Evolutionary conservation across 2,797 vertebrate species (phyloP).

Genomic region (Hozukius guyotensis): DNA sequence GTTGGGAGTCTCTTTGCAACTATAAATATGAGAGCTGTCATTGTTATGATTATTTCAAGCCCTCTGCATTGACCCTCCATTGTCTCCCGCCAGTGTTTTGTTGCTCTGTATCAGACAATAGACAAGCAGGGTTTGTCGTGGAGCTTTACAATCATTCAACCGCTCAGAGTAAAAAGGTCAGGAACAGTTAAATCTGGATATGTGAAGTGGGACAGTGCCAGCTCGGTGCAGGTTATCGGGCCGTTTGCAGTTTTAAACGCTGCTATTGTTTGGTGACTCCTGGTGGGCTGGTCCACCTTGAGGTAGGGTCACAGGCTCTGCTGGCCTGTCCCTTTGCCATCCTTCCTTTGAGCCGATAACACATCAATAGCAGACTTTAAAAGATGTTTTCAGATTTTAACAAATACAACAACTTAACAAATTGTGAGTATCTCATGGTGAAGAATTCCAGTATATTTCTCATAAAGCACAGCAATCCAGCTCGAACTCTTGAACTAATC

Average conservation of each 20-base stretch:
- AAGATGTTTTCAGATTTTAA: neutral
- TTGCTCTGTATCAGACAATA: slow-evolving; percentile 61
- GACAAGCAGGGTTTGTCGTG: slow-evolving; percentile 25
- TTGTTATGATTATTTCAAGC: slow-evolving; percentile 74
- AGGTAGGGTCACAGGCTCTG: slow-evolving; percentile 23
- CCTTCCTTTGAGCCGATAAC: slow-evolving; percentile 61
- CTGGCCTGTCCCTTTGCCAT: slow-evolving; percentile 31
- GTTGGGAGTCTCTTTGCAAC: slow-evolving; percentile 58
- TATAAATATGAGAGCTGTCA: slow-evolving; percentile 77
- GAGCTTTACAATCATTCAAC: slow-evolving; percentile 53
- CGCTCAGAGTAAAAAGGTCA: slow-evolving; percentile 58
- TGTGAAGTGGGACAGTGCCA: slow-evolving; percentile 17
- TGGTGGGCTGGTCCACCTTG: slow-evolving; percentile 25
- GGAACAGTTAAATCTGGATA: slow-evolving; percentile 61
- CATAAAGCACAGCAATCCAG: neutral
- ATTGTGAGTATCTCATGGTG: neutral
- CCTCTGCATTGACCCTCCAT: slow-evolving; percentile 64
- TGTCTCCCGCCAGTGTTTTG: slow-evolving; percentile 65
- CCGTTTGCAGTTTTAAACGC: slow-evolving; percentile 17
- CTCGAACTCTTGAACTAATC: neutral
- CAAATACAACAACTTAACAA: neutral
- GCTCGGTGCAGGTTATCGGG: neutral
- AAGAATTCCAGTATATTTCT: neutral
- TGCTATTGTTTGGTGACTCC: slow-evolving; percentile 52
- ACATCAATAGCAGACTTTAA: slow-evolving; percentile 25